These are phyloP conservation scores for Sandelia bainsii DNA, from an alignment of 2,797 vertebrate species.

Conservation along the genomic window DNA sequence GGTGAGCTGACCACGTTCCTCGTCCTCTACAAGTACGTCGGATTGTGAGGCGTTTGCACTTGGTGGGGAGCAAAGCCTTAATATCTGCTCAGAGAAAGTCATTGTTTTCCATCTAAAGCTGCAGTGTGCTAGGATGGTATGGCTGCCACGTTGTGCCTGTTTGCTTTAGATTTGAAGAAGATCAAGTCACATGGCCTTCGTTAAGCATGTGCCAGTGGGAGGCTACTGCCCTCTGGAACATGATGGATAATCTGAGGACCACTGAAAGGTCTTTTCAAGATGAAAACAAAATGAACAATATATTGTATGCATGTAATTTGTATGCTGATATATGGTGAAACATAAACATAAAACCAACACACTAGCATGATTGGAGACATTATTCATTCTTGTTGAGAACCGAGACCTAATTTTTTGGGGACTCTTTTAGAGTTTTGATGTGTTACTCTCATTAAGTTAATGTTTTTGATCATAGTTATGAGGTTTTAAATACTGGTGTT, in stretches of 20 bases:
- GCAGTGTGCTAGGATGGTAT: slow-evolving; percentile 29
- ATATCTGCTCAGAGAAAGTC: slow-evolving; percentile 61
- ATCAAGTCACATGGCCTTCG: slow-evolving; percentile 56
- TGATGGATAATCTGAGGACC: slow-evolving; percentile 8
- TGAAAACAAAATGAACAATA: neutral
- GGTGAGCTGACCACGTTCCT: slow-evolving; percentile 42
- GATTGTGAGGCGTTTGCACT: slow-evolving; percentile 71
- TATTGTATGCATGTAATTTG: neutral
- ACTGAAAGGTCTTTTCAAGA: slow-evolving; percentile 10
- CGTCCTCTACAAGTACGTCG: slow-evolving; percentile 5
- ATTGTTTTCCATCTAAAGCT: slow-evolving; percentile 79
- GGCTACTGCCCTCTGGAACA: slow-evolving; percentile 14
- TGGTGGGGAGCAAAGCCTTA: slow-evolving; percentile 62
- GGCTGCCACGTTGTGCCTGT: slow-evolving; percentile 64
- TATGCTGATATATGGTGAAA: neutral
- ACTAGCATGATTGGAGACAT: neutral
- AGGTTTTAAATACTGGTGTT: too few relatives aligned
- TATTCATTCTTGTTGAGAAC: neutral
- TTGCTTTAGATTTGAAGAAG: slow-evolving; percentile 80
- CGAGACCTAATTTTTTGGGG: too few relatives aligned
- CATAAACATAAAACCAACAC: neutral
- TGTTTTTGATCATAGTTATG: too few relatives aligned
- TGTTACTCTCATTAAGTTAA: too few relatives aligned
- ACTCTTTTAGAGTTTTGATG: too few relatives aligned
- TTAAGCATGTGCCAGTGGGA: slow-evolving; percentile 54